phyloP scores from a whole-genome alignment of 2,888 invertebrate genomes.

The Diarsia brunnea region DNA sequence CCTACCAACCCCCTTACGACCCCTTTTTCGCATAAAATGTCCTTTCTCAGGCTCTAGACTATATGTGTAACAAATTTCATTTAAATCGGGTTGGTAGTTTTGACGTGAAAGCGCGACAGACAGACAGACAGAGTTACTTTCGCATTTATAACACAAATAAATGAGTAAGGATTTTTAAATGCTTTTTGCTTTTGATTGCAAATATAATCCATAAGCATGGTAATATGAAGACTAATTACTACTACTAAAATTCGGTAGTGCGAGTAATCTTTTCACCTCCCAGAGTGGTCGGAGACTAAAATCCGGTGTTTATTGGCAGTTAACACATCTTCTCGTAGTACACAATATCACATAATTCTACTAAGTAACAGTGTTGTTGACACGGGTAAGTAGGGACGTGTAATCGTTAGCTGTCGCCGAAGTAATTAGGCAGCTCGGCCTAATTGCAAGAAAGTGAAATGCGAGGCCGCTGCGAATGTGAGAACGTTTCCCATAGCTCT shows the following conservation, averaged over 20 bases:
- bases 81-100: too few relatives aligned
- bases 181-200: too few relatives aligned
- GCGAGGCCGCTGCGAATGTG: conserved; percentile 65
- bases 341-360: conserved; percentile 33
- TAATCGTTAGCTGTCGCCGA: conserved; percentile 69
- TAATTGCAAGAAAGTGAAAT: conserved; percentile 82
- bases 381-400: conserved; percentile 68
- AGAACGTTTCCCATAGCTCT: conserved; percentile 73
- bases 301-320: background rate
- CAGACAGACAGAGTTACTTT: too few relatives aligned
- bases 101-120: too few relatives aligned
- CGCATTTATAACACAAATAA: too few relatives aligned
- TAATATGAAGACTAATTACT: too few relatives aligned
- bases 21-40: too few relatives aligned
- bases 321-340: conserved; percentile 1
- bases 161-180: too few relatives aligned
- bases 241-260: too few relatives aligned
- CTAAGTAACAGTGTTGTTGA: conserved; percentile 34
- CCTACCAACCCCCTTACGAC: too few relatives aligned
- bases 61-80: too few relatives aligned
- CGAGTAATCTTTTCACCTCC: background rate
- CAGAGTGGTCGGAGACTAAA: background rate
- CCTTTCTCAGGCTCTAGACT: too few relatives aligned
- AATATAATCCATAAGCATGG: background rate
- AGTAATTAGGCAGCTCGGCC: conserved; percentile 67